Base-by-base conservation (phyloP, 2,888 invertebrate species). In the Lampropteryx suffumata region DNA sequence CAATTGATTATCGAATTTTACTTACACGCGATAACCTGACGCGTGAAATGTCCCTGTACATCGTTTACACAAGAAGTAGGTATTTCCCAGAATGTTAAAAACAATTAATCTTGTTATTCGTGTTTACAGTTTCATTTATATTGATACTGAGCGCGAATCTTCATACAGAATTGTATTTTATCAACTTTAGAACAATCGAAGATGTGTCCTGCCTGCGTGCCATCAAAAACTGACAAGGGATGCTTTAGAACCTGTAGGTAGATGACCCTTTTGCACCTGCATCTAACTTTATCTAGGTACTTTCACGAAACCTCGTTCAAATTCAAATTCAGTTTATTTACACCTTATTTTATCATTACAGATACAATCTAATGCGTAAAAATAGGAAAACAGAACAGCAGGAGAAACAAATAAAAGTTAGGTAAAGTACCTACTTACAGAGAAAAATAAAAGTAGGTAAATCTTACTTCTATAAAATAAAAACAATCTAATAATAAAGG, bases 291-390 rank as follows among this genome's bases (percentile, higher is more conserved):
- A 60, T 60, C n/a, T n/a, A n/a, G n/a, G 13, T 60, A 49, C 50
- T 60, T 60, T 37, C 59, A 57, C 37, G 50, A 55, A 93, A 93
- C 93, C 0, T 93, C 93, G 0, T 93, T n/a, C n/a, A n/a, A n/a
- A n/a, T n/a, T n/a, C n/a, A n/a, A n/a, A n/a, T n/a, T n/a, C n/a
- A n/a, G n/a, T n/a, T n/a, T n/a, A n/a, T n/a, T n/a, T n/a, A n/a
- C n/a, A n/a, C n/a, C n/a, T n/a, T n/a, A n/a, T n/a, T n/a, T n/a
- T n/a, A n/a, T n/a, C n/a, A n/a, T n/a, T n/a, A n/a, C n/a, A n/a
- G n/a, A n/a, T n/a, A n/a, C n/a, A n/a, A n/a, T n/a, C n/a, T n/a
- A n/a, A n/a, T n/a, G n/a, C n/a, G n/a, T n/a, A n/a, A n/a, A n/a
- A n/a, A n/a, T n/a, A n/a, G n/a, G n/a, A n/a, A n/a, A n/a, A n/a